Base-by-base conservation (phyloP, 2,113 vertebrate genomes). In the Bujurquina vittata region DNA sequence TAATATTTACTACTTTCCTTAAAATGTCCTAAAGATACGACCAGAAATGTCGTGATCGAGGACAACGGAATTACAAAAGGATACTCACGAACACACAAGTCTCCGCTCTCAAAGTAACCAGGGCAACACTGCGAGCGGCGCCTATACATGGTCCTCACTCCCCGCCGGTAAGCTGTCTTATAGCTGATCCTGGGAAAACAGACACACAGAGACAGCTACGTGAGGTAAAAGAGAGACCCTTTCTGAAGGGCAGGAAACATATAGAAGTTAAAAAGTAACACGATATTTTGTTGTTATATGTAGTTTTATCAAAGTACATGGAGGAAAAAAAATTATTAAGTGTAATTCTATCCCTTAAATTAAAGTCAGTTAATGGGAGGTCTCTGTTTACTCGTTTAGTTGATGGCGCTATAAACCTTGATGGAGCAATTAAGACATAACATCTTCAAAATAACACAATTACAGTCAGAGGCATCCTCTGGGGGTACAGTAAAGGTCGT, bases 71-170 rank as follows among this genome's bases (percentile, higher is more conserved):
- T 75, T 35, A 1, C 33, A 56, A 85, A 86, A 79, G 61, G 83
- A 91, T 83, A 99, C 98, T 3, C 96, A 99, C 98, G 98, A 72
- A 98, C 97, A 94, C 98, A 99, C 94, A 98, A 96, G 95, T 99
- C 96, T 88, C 96, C 97, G 0, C 96, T 99, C 94, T 99, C 98
- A 3, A 98, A 99, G 94, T 99, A 99, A 88, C 98, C 98, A 0
- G 98, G 98, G 91, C 98, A 99, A 95, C 98, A 99, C 91, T 99
- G 98, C 0, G 98, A 99, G 83, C 98, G 96, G n/a, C 98, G 96
- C 7, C 98, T 95, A 92, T 99, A 99, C 98, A 99, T 99, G 17
- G 98, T 99, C 84, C 98, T 95, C 6, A 99, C 96, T 67, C 98
- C 98, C 18, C 98, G 95, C 79, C 98, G 97, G 91, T 99, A 99